Conservation (phyloP, 2,113 vertebrate species). For the Festucalex cinctus region DNA sequence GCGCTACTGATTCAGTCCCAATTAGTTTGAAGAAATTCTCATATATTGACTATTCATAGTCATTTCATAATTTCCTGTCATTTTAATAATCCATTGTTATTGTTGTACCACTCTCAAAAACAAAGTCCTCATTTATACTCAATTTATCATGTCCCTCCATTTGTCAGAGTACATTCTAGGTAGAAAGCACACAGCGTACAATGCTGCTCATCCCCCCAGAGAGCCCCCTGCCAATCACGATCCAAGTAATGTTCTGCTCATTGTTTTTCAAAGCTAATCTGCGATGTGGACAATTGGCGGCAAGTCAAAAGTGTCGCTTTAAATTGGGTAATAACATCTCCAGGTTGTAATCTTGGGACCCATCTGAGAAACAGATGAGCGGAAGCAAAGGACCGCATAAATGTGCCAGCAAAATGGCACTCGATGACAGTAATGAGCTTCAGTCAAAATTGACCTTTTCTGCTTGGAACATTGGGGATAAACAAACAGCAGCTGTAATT, state of each 20-base stretch:
- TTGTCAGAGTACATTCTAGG: slow-evolving; percentile 10
- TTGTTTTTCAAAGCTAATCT: slow-evolving; percentile 61
- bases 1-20: neutral
- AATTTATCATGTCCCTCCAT: slow-evolving; percentile 4
- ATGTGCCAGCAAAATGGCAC: slow-evolving; percentile 21
- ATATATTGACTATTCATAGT: neutral
- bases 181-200: slow-evolving; percentile 44
- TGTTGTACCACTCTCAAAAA: neutral
- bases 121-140: neutral
- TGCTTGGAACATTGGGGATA: neutral
- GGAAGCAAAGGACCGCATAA: neutral
- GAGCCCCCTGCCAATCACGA: slow-evolving; percentile 34
- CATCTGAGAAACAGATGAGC: slow-evolving; percentile 35
- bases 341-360: slow-evolving; percentile 40
- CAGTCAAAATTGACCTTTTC: slow-evolving; percentile 8
- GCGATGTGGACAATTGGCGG: slow-evolving; percentile 32
- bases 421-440: slow-evolving; percentile 3
- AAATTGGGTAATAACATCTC: slow-evolving; percentile 53
- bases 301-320: slow-evolving; percentile 53
- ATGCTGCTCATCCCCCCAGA: slow-evolving; percentile 34
- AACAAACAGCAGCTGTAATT: slow-evolving; percentile 10
- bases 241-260: slow-evolving; percentile 62
- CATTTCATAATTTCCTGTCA: neutral
- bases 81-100: neutral
- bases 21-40: neutral